Evolutionary conservation across 2,113 vertebrate species (phyloP), one percentile per base, ranked within the genome.

Genomic region (Phoenicopterus ruber): DNA sequence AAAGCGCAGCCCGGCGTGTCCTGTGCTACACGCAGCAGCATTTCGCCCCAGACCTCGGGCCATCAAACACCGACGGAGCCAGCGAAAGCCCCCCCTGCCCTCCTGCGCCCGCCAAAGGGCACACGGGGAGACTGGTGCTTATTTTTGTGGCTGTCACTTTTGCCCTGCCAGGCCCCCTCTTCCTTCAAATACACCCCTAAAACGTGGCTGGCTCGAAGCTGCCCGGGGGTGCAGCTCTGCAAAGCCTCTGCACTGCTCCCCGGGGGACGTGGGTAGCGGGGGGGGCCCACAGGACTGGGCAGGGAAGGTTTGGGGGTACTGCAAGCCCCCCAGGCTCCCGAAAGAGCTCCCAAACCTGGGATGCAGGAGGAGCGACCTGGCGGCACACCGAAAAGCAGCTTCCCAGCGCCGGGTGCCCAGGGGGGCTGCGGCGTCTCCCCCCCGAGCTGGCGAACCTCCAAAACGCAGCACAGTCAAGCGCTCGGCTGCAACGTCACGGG

Each of bases 41-140:
- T 47, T 72, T 36, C 5, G 0, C 29, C 50, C 76, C 50, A 31
- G 19, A 31, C 25, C 52, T 38, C 3, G 10, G 63, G 62, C 63
- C 55, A 9, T 11, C 47, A 29, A 57, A 47, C 18, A 5, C 21
- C 4, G 0, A 8, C 0, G 5, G 49, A 46, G 59, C 40, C 4
- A 5, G 36, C 1, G 8, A 31, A 38, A 44, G 17, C 2, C 8
- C 32, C 32, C n/a, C 28, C 6, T 0, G 21, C 18, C 50, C 29
- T 26, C 55, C 47, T 1, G 2, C 8, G 7, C 74, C 58, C 13
- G 0, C 11, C 25, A 3, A 5, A 57, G 50, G 0, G 2, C 62
- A 18, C 6, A 4, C 4, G 2, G 13, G 8, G 38, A 13, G 7
- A 4, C 0, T 2, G 46, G 21, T 9, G 11, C n/a, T 57, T 22